Evolutionary conservation across 2,888 invertebrate species (phyloP).

Genomic region (Eurytoma californica): DNA sequence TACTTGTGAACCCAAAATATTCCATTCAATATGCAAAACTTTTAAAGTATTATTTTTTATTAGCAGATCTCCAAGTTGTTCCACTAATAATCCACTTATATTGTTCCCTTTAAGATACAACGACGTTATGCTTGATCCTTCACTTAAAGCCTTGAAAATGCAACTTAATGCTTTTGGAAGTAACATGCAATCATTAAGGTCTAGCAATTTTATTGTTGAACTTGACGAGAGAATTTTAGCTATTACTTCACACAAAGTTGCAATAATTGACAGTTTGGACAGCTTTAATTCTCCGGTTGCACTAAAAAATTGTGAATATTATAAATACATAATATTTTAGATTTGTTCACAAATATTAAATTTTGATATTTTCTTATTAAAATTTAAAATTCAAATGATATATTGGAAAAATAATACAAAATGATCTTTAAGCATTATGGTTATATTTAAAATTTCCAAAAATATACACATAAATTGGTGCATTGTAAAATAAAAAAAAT

Average conservation of each 20-base stretch:
- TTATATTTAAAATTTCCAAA: background rate
- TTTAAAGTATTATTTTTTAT: constrained; percentile 69
- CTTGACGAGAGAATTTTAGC: constrained; percentile 71
- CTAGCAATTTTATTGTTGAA: constrained; percentile 68
- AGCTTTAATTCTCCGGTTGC: constrained; percentile 65
- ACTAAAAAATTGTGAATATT: constrained; percentile 59
- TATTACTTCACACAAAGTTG: constrained; percentile 68
- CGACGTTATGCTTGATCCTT: constrained; percentile 68
- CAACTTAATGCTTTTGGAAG: constrained; percentile 69
- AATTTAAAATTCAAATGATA: background rate
- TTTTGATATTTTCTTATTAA: background rate
- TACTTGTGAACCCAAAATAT: constrained; percentile 68
- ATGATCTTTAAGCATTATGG: no score
- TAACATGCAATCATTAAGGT: constrained; percentile 73
- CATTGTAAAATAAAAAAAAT: constrained; percentile 2
- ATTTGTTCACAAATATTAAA: background rate
- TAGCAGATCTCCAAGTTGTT: constrained; percentile 70
- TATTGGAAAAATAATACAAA: background rate
- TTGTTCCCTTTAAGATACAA: constrained; percentile 74
- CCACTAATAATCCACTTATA: constrained; percentile 67
- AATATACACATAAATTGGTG: constrained; percentile 7
- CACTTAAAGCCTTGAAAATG: constrained; percentile 69
- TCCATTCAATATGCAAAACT: constrained; percentile 71
- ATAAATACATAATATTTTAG: constrained; percentile 1
- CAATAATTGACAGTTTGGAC: constrained; percentile 66